A percentile compares a stretch with the other conserved stretches of the same genome.
Conservation (phyloP, 2,113 vertebrate genomes). For the Hydrolagus affinis region DNA sequence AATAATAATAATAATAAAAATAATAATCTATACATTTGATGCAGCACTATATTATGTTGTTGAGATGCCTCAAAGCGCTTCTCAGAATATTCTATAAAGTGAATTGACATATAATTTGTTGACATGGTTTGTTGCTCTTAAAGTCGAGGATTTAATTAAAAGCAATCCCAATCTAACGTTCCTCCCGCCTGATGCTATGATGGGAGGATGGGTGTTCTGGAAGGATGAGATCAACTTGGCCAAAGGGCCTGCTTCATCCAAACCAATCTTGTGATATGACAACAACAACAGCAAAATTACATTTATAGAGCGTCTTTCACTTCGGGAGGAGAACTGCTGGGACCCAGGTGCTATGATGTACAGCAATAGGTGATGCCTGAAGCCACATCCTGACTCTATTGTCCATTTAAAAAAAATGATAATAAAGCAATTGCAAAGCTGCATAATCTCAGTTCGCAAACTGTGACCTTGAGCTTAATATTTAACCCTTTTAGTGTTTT, state of each 20-base stretch:
- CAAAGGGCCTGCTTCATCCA: not conserved
- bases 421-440: not conserved
- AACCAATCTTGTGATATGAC: not conserved
- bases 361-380: not conserved
- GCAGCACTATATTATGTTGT: too few species aligned
- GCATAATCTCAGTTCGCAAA: not conserved
- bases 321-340: too few species aligned
- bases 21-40: too few species aligned
- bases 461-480: not conserved
- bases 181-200: not conserved
- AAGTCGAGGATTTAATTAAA: too few species aligned
- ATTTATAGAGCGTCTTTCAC: too few species aligned
- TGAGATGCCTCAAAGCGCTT: too few species aligned
- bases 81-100: too few species aligned
- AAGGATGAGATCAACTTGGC: not conserved
- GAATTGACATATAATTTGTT: too few species aligned
- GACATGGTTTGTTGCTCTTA: too few species aligned
- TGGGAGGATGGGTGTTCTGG: not conserved
- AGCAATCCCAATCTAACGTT: too few species aligned
- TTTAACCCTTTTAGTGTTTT: conserved; percentile 9
- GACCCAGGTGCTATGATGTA: not conserved
- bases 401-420: not conserved
- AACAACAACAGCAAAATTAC: too few species aligned
- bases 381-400: not conserved
- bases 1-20: too few species aligned